Evolutionary conservation across 2,888 invertebrate species (phyloP), one percentile per base, ranked within the genome.

Genomic region (Cephonodes hylas): DNA sequence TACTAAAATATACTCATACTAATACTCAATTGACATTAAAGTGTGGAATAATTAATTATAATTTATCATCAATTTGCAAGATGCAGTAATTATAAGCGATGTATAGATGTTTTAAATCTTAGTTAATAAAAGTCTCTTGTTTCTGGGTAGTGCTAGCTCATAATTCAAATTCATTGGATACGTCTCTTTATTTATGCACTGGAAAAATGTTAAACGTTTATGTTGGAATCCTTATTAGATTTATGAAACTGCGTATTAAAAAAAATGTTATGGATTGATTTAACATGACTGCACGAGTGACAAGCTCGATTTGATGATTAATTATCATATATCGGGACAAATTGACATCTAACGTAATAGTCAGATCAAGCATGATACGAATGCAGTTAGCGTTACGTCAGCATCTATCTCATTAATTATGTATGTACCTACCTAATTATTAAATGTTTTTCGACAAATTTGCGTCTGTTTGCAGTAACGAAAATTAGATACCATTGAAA

Each of bases 241-340:
- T n/a, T n/a, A n/a, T n/a, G n/a, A n/a, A n/a, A n/a, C n/a, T n/a
- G n/a, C n/a, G n/a, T n/a, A n/a, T n/a, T n/a, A n/a, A n/a, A n/a
- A n/a, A n/a, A n/a, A n/a, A n/a, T n/a, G n/a, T n/a, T 20, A 44
- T 34, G 13, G 13, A 31, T 45, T 27, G 13, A 31, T 25, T 25
- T 45, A 34, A 34, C 27, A 22, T 59, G 22, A 3, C 27, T 59
- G 6, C 22, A 5, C 23, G 27, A 59, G 22, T 59, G 20, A 59
- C n/a, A 58, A n/a, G n/a, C 25, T 42, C 42, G 42, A 27, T 58
- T 58, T 58, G 27, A 22, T 44, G 42, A 45, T 59, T 45, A 42
- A 15, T 25, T 27, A 25, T 45, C 45, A 8, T 31, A 6, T 4
- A 59, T 59, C 31, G 20, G 44, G 13, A 18, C 31, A 7, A 20